Conservation (phyloP, 1,140 invertebrate genomes). For the Monomorium pharaonis region DNA sequence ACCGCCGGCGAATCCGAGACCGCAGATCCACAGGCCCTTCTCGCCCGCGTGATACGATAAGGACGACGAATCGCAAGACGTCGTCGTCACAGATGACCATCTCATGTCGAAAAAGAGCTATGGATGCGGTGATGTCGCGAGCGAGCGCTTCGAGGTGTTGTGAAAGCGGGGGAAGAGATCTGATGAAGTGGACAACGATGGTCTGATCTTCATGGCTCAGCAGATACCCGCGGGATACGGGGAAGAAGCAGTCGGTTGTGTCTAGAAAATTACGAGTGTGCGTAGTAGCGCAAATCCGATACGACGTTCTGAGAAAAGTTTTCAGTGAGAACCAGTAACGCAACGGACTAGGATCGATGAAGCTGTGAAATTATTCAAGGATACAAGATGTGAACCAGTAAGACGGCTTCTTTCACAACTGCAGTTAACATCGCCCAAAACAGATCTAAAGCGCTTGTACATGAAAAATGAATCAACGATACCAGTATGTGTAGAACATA, state of each 20-base stretch:
- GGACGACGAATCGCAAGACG: not conserved
- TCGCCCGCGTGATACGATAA: conserved; percentile 84
- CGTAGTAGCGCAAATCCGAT: not conserved
- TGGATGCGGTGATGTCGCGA: conserved; percentile 43
- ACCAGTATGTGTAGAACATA: not conserved
- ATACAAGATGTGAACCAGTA: conserved; percentile 5
- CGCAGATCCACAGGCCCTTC: conserved; percentile 84
- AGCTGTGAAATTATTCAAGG: conserved; percentile 16
- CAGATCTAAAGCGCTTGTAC: not conserved
- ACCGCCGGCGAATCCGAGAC: conserved; percentile 81
- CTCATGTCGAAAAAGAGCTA: not conserved
- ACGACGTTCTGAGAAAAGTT: not conserved
- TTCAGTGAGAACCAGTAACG: not conserved
- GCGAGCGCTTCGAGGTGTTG: conserved; percentile 68
- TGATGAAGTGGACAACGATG: not conserved
- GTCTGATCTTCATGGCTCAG: not conserved
- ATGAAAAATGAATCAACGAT: conserved; percentile 10
- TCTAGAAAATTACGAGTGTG: conserved; percentile 28
- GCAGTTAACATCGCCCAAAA: not conserved
- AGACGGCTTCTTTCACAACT: not conserved
- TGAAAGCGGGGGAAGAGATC: conserved; percentile 53
- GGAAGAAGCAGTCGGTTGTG: not conserved
- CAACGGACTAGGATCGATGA: not conserved
- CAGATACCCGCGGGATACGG: not conserved
- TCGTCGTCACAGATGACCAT: conserved; percentile 16